Conservation (phyloP, 2,113 vertebrate species). For the Brachypteracias leptosomus region DNA sequence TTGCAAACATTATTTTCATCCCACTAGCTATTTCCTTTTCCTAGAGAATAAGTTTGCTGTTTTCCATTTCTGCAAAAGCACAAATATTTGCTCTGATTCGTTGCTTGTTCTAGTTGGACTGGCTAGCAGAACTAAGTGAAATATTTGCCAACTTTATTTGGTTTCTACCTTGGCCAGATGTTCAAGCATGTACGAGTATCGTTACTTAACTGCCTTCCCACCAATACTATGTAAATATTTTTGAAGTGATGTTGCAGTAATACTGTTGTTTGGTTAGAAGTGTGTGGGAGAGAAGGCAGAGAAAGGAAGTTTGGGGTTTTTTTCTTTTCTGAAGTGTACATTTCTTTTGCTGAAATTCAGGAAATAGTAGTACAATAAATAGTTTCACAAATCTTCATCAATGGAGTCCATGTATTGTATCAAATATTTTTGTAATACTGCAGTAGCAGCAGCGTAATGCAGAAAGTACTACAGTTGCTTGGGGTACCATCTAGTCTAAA, state of each 20-base stretch:
- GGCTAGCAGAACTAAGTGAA: neutral
- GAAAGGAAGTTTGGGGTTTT: neutral
- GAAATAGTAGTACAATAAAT: neutral
- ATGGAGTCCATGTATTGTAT: neutral
- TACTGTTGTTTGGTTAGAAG: neutral
- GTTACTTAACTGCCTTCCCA: neutral
- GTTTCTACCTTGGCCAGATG: neutral
- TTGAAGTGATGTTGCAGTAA: neutral
- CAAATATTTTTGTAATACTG: neutral
- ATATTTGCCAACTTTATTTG: neutral
- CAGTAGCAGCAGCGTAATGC: neutral
- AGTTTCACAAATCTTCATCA: rapidly evolving
- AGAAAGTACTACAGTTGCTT: neutral
- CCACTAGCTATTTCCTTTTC: neutral
- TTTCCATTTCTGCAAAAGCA: neutral
- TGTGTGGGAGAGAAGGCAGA: neutral
- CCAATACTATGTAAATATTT: neutral
- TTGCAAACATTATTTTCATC: neutral
- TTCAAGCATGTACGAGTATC: neutral
- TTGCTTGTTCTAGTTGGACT: neutral
- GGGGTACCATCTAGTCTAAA: neutral
- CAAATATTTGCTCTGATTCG: neutral
- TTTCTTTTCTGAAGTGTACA: neutral
- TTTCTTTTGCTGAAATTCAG: neutral
- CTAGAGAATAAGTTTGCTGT: neutral